A percentile compares a stretch with the other conserved stretches of the same genome.
These are phyloP conservation scores for Neodon shergylaensis DNA, from an alignment of 2,113 vertebrate species.

Conservation along the genomic window DNA sequence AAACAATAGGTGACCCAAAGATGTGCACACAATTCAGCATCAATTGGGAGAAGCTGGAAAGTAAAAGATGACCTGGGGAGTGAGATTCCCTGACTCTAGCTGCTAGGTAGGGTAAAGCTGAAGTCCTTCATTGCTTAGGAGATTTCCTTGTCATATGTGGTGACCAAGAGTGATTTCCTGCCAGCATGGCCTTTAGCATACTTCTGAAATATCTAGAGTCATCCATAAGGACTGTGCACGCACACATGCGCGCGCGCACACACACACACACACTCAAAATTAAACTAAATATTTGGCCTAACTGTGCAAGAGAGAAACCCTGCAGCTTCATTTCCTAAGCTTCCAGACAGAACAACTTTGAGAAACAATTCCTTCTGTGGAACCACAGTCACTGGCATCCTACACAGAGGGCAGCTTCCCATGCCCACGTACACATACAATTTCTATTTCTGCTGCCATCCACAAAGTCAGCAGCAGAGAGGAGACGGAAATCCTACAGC, in stretches of 20 bases:
- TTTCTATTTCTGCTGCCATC: too few relatives aligned
- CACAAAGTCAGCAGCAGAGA: background rate
- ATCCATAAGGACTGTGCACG: background rate
- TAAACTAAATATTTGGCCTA: too few relatives aligned
- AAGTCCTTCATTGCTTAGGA: background rate
- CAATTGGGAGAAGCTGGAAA: background rate
- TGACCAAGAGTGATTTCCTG: background rate
- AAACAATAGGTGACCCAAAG: background rate
- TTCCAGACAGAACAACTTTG: background rate
- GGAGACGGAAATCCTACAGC: background rate
- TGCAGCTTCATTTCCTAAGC: background rate
- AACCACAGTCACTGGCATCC: too few relatives aligned
- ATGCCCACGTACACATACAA: background rate
- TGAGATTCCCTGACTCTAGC: background rate
- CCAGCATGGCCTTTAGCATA: background rate
- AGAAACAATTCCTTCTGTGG: background rate
- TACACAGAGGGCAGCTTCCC: background rate
- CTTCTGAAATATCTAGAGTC: conserved; percentile 53
- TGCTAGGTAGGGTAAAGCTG: conserved; percentile 14
- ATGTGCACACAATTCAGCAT: background rate
- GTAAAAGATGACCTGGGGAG: background rate
- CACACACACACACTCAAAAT: background rate
- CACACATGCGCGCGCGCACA: too few relatives aligned
- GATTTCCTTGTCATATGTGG: background rate
- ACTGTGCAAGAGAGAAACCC: background rate